Percentiles rank a stretch among this genome's conserved stretches.
Evolutionary conservation across 1,140 invertebrate species (phyloP).

Genomic region (Drosophila nebulosa): DNA sequence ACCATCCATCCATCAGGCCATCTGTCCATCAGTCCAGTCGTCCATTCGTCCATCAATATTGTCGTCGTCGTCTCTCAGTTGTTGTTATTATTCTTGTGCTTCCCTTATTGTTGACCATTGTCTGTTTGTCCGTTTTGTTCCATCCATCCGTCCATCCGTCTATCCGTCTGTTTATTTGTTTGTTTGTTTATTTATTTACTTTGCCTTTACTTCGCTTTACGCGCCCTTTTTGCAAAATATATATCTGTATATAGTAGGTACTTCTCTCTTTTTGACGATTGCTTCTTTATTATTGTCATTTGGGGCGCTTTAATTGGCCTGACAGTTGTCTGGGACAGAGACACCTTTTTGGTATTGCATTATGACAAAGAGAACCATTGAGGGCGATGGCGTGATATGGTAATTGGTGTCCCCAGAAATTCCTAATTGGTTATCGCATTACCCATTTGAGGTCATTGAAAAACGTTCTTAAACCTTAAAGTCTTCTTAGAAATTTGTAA

Average conservation of each 20-base stretch:
- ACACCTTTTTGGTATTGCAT: slow-evolving; percentile 40
- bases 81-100: slow-evolving; percentile 32
- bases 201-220: slow-evolving; percentile 37
- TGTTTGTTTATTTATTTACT: slow-evolving; percentile 56
- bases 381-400: neutral
- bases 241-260: neutral
- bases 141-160: neutral
- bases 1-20: neutral
- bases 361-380: slow-evolving; percentile 12
- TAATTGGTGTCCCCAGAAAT: neutral
- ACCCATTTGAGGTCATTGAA: neutral
- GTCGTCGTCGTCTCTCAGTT: slow-evolving; percentile 47
- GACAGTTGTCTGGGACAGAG: slow-evolving; percentile 19
- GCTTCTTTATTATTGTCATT: slow-evolving; percentile 52
- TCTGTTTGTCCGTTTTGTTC: slow-evolving; percentile 36
- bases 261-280: slow-evolving; percentile 11
- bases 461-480: neutral
- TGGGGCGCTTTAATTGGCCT: slow-evolving; percentile 55
- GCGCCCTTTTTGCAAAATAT: slow-evolving; percentile 45
- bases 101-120: slow-evolving; percentile 48
- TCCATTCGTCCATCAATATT: slow-evolving; percentile 4
- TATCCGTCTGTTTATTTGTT: slow-evolving; percentile 17
- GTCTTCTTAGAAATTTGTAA: neutral
- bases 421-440: neutral
- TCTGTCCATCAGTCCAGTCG: neutral